Conservation (phyloP, 2,797 vertebrate genomes). For the Myotis myotis region DNA sequence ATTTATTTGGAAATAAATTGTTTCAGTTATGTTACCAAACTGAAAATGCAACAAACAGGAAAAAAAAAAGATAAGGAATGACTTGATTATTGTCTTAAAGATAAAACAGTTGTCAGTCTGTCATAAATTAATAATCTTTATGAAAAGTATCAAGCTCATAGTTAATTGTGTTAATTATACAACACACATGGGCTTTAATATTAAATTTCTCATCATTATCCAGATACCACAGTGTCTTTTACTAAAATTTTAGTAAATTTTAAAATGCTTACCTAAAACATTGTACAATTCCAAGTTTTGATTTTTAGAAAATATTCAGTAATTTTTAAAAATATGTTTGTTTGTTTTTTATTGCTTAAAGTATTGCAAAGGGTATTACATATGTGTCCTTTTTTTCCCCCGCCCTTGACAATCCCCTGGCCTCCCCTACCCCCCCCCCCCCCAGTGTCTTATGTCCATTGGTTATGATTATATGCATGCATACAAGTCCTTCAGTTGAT, state of each 20-base stretch:
- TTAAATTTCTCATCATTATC: not conserved
- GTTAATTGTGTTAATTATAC: not conserved
- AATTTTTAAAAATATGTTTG: too few relatives aligned
- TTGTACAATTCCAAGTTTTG: not conserved
- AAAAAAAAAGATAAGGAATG: not conserved
- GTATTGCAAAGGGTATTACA: too few relatives aligned
- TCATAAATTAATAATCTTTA: conserved; percentile 36
- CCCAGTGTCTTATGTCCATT: too few relatives aligned
- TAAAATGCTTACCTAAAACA: conserved; percentile 26
- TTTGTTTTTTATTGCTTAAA: too few relatives aligned
- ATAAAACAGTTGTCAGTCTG: not conserved
- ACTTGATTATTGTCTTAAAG: not conserved
- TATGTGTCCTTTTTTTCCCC: too few relatives aligned
- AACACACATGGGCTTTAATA: conserved; percentile 2
- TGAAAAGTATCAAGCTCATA: not conserved
- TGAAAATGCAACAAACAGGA: not conserved
- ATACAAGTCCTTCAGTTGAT: too few relatives aligned
- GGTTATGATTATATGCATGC: too few relatives aligned
- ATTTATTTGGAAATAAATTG: not conserved
- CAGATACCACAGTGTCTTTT: not conserved
- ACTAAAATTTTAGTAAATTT: not conserved
- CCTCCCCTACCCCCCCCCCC: too few relatives aligned
- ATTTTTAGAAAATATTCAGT: too few relatives aligned
- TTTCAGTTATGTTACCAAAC: not conserved
- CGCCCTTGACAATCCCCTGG: too few relatives aligned